phyloP scores from a whole-genome alignment of 1,140 invertebrate genomes.

The Heterodera carotae region DNA sequence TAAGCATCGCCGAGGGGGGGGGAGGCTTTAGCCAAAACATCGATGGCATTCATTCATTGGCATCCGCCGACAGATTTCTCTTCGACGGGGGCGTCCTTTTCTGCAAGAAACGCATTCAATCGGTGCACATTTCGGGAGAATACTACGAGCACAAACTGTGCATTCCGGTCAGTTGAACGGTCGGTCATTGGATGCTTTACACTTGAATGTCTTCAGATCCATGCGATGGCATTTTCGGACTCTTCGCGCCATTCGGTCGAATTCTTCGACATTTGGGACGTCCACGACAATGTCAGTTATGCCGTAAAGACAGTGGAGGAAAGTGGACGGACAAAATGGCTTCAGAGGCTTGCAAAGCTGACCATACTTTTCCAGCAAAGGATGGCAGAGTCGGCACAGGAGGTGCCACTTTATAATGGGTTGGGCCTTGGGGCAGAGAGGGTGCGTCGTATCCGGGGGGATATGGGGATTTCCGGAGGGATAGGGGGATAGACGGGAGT shows the following conservation, averaged over 20 bases:
- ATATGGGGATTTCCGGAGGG: too few relatives aligned
- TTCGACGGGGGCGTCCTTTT: conserved; percentile 64
- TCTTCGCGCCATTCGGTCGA: conserved; percentile 43
- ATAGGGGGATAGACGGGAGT: not conserved
- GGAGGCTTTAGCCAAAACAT: not conserved
- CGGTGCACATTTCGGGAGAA: conserved; percentile 51
- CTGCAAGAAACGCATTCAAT: conserved; percentile 59
- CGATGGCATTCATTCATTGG: not conserved
- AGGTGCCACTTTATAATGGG: conserved; percentile 9
- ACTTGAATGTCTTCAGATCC: conserved; percentile 53
- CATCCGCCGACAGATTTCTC: conserved; percentile 47
- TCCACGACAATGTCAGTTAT: conserved; percentile 50
- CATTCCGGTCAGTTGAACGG: conserved; percentile 44
- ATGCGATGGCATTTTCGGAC: conserved; percentile 55
- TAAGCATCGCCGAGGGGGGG: not conserved
- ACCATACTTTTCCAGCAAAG: conserved; percentile 44
- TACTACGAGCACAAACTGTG: conserved; percentile 64
- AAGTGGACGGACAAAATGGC: conserved; percentile 55
- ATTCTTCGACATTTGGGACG: conserved; percentile 63
- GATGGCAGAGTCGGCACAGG: conserved; percentile 9
- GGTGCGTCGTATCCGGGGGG: too few relatives aligned
- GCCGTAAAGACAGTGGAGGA: conserved; percentile 55
- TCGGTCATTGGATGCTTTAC: conserved; percentile 29
- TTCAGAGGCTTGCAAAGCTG: conserved; percentile 47
- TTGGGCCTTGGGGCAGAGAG: too few relatives aligned